Evolutionary conservation across 2,797 vertebrate genomes (phyloP).

Genomic region (Acipenser oxyrinchus): DNA sequence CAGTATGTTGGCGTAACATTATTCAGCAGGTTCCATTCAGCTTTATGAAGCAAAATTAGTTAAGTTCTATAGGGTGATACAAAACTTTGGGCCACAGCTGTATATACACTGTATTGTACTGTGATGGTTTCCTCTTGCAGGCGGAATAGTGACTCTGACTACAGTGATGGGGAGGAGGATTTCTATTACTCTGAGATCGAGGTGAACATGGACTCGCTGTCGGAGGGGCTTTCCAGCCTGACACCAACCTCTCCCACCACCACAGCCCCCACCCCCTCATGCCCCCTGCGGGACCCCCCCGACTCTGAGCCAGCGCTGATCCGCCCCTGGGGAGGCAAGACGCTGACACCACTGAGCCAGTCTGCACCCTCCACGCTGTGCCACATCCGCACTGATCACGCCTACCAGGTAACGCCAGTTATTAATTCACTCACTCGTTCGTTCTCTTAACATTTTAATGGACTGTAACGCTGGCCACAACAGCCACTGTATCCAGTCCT

Average conservation of each 20-base stretch:
- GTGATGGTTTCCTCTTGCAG: constrained; percentile 36
- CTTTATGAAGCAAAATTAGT: too few relatives aligned
- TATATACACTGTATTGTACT: too few relatives aligned
- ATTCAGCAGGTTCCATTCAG: too few relatives aligned
- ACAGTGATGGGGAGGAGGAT: constrained; percentile 86
- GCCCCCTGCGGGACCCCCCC: constrained; percentile 40
- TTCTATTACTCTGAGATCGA: constrained; percentile 93
- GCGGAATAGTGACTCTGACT: constrained; percentile 76
- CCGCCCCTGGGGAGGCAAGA: constrained; percentile 31
- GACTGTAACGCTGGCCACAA: background rate
- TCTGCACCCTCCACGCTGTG: constrained; percentile 61
- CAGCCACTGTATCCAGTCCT: background rate
- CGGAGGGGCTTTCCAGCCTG: constrained; percentile 78
- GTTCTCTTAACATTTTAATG: background rate
- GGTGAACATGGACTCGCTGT: constrained; percentile 75
- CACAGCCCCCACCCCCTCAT: constrained; percentile 56
- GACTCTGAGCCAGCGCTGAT: constrained; percentile 44
- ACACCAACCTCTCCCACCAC: constrained; percentile 77
- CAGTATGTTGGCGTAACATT: too few relatives aligned
- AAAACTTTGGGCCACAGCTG: too few relatives aligned
- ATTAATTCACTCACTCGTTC: background rate
- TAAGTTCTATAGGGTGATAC: too few relatives aligned
- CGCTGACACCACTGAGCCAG: constrained; percentile 64
- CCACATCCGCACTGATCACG: constrained; percentile 79
- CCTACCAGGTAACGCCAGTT: constrained; percentile 65